Evolutionary conservation across 2,888 invertebrate genomes (phyloP).

Genomic region (Lapara coniferarum): DNA sequence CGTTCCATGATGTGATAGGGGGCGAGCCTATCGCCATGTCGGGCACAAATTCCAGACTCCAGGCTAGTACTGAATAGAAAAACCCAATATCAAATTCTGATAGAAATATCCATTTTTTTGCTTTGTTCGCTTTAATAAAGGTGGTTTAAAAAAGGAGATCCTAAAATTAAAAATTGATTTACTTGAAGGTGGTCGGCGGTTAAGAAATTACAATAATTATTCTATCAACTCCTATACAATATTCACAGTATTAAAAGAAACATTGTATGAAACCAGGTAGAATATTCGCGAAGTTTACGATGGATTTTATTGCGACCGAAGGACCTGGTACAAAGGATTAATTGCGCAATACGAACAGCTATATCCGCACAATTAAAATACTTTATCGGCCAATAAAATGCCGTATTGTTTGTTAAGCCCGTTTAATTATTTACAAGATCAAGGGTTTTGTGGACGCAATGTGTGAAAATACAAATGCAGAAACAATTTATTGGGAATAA

Average conservation of each 20-base stretch:
- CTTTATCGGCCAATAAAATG: slow-evolving; percentile 61
- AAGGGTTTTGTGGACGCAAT: neutral
- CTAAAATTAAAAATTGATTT: no score
- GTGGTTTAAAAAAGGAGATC: no score
- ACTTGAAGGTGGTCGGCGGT: no score
- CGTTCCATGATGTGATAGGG: no score
- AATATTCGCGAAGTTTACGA: slow-evolving; percentile 45
- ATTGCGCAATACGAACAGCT: slow-evolving; percentile 55
- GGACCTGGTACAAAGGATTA: slow-evolving; percentile 51
- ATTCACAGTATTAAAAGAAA: slow-evolving; percentile 18
- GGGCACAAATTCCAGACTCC: no score
- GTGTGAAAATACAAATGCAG: neutral
- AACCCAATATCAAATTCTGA: no score
- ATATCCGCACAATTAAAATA: slow-evolving; percentile 65
- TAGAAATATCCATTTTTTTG: no score
- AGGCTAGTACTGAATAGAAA: no score
- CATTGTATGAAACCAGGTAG: slow-evolving; percentile 38
- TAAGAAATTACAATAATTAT: no score
- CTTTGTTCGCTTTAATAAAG: no score
- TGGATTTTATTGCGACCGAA: slow-evolving; percentile 46
- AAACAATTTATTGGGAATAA: neutral
- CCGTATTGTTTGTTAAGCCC: slow-evolving; percentile 63
- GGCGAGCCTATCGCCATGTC: no score
- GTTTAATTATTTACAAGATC: slow-evolving; percentile 36
- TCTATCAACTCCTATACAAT: neutral